Base-by-base conservation (phyloP, 1,140 invertebrate species). In the Oryctes rhinoceros region DNA sequence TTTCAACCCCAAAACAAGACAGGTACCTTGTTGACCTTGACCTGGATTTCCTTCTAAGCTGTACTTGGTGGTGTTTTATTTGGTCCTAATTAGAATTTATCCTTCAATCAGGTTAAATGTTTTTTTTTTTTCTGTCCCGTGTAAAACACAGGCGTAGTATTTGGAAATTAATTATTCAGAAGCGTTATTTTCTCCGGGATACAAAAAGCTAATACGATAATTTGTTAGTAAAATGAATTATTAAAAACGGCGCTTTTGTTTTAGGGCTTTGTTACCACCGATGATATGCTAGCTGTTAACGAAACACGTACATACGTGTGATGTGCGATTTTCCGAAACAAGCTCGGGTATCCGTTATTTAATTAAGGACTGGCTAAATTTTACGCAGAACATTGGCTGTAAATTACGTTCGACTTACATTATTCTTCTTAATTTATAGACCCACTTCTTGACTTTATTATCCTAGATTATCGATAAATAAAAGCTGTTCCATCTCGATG, bases 1-100 rank as follows among this genome's bases (percentile, higher is more conserved):
- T 67, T 67, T 67, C 30, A 67, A 35, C 30, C 65, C 65, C 20
- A 67, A 67, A 20, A 67, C 65, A 35, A 67, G 65, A 18, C 18
- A 44, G 39, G 30, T 35, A 67, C 65, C 65, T 67, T 35, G 30
- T 24, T 13, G 30, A 67, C 65, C 65, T 67, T 67, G 65, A 67
- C 65, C 65, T 18, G 49, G 49, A 44, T 53, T 53, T 53, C 13
- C 49, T 18, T 15, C 11, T 53, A 53, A 53, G 13, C 4, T 3
- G 49, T 53, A 53, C 4, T 53, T 53, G 49, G 49, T 53, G 49
- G 49, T 53, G 49, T 53, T 53, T 53, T 18, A 13, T 53, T 44
- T 15, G 49, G 1, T 15, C 49, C 11, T 18, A 53, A 53, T 53
- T 53, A 53, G 49, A 53, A 53, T 53, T 44, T 44, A 44, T 44